Percentiles rank a stretch among this genome's conserved stretches.
Conservation (phyloP, 2,888 invertebrate species). For the Noctua janthina region DNA sequence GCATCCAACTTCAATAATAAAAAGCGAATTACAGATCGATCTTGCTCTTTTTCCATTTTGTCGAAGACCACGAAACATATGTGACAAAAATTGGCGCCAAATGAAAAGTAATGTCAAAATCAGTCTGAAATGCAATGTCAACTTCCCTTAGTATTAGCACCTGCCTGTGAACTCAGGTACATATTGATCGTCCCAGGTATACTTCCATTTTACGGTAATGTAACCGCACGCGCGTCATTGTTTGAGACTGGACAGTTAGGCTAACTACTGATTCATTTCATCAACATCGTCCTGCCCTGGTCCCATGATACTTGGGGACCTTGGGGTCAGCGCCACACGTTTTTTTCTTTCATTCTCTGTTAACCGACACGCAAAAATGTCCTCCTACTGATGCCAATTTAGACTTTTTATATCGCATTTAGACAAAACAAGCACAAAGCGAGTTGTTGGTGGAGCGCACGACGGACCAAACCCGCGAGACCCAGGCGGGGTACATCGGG, state of each 20-base stretch:
- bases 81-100: too few relatives aligned
- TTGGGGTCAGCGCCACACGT: background rate
- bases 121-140: too few relatives aligned
- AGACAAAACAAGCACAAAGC: conserved; percentile 90
- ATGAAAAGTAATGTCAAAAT: too few relatives aligned
- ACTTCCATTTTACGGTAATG: too few relatives aligned
- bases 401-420: background rate
- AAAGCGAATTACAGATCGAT: too few relatives aligned
- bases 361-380: background rate
- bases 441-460: conserved; percentile 93
- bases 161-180: too few relatives aligned
- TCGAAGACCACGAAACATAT: too few relatives aligned
- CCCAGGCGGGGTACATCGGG: conserved; percentile 93
- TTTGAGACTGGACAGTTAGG: background rate
- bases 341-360: background rate
- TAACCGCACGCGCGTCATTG: too few relatives aligned
- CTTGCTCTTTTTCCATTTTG: too few relatives aligned
- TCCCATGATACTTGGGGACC: background rate
- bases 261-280: background rate
- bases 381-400: background rate
- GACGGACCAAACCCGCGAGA: conserved; percentile 93
- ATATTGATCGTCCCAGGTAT: too few relatives aligned
- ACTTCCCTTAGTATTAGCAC: too few relatives aligned
- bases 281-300: background rate
- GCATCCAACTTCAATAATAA: background rate